Evolutionary conservation across 2,113 vertebrate species (phyloP).

Genomic region (Zosterops pallidus): DNA sequence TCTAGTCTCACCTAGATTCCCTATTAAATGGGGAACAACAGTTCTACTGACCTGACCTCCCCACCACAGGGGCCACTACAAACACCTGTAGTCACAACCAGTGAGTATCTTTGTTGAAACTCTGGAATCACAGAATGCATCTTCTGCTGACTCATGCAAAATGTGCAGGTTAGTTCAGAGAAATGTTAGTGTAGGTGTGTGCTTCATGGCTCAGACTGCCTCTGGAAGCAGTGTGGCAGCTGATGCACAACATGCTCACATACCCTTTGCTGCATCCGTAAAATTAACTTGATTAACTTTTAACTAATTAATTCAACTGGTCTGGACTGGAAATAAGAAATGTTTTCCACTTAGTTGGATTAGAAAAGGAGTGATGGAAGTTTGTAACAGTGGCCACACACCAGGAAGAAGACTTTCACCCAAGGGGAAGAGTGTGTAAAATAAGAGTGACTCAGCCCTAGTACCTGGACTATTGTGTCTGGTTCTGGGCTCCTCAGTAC

Average conservation of each 20-base stretch:
- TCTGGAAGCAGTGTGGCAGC: neutral
- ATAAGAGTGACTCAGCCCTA: neutral
- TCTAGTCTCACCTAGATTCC: neutral
- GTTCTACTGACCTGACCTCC: neutral
- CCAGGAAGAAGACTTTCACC: neutral
- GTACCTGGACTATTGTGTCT: neutral
- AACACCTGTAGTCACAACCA: neutral
- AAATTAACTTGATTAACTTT: neutral
- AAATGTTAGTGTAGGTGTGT: rapidly evolving
- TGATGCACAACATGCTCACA: rapidly evolving
- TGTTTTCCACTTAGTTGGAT: neutral
- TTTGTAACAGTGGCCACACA: neutral
- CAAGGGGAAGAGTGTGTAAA: neutral
- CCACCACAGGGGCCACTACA: neutral
- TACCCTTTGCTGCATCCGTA: neutral
- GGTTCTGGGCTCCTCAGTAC: neutral
- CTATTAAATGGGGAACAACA: no score
- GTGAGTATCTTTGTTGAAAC: neutral
- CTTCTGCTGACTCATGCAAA: rapidly evolving
- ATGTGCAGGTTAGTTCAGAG: neutral
- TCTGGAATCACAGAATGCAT: no score
- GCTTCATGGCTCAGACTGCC: neutral
- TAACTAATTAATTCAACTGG: neutral
- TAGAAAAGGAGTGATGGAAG: neutral
- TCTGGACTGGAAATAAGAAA: neutral